A percentile compares a stretch with the other conserved stretches of the same genome.
phyloP scores from a whole-genome alignment of 2,888 invertebrate genomes.

The Cryptus armator region DNA sequence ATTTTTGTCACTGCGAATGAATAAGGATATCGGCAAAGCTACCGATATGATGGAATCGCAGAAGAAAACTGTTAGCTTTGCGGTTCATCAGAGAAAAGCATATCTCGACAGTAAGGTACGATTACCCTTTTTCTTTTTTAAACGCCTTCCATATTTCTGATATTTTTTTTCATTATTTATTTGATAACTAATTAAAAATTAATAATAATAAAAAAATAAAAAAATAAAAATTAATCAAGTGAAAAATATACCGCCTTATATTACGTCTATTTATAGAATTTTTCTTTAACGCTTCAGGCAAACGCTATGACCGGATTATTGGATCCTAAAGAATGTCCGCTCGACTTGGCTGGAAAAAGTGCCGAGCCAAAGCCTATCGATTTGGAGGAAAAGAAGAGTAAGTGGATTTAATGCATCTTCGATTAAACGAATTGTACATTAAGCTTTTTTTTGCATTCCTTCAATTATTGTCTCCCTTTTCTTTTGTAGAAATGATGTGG shows the following conservation, averaged over 20 bases:
- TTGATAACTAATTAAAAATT: no score
- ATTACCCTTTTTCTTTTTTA: neutral
- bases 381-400: slow-evolving; percentile 88
- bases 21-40: slow-evolving; percentile 89
- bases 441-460: neutral
- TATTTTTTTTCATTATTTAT: neutral
- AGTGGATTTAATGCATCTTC: slow-evolving; percentile 31
- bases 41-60: slow-evolving; percentile 87
- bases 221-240: no score
- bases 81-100: slow-evolving; percentile 86
- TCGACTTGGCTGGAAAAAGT: slow-evolving; percentile 77
- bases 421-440: slow-evolving; percentile 26
- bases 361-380: slow-evolving; percentile 85
- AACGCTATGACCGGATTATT: slow-evolving; percentile 68
- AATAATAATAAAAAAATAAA: no score
- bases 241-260: neutral
- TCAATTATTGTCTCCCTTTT: slow-evolving; percentile 29
- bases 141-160: neutral
- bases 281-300: slow-evolving; percentile 41
- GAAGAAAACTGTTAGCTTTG: slow-evolving; percentile 93
- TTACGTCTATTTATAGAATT: neutral
- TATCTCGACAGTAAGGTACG: slow-evolving; percentile 86
- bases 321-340: slow-evolving; percentile 61
- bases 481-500: slow-evolving; percentile 89
- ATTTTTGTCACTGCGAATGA: slow-evolving; percentile 90